These are phyloP conservation scores for Grapholita molesta DNA, from an alignment of 1,140 invertebrate species.

Conservation along the genomic window DNA sequence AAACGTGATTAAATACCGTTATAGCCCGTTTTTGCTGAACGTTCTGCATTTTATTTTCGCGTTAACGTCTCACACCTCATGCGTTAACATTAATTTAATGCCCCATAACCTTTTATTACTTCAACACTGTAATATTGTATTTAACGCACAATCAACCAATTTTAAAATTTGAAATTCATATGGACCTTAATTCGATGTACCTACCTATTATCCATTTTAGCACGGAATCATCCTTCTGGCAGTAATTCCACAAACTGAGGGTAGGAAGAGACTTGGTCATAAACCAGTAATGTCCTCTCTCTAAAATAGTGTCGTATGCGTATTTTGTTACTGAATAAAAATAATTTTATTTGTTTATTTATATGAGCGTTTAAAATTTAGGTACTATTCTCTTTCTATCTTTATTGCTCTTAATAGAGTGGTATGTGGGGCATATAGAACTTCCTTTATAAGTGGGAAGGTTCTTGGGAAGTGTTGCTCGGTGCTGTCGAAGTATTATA, in stretches of 20 bases:
- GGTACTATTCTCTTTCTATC: too few species aligned
- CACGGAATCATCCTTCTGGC: background rate
- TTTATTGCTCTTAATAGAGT: too few species aligned
- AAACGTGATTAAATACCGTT: background rate
- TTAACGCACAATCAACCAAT: background rate
- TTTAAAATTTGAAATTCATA: background rate
- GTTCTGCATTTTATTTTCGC: background rate
- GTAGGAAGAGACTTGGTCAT: background rate
- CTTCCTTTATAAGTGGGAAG: too few species aligned
- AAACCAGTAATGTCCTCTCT: too few species aligned
- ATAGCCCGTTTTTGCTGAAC: background rate
- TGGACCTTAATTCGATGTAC: background rate
- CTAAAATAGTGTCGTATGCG: too few species aligned
- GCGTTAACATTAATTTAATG: background rate
- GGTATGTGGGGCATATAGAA: too few species aligned
- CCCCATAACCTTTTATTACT: background rate
- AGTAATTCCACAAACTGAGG: background rate
- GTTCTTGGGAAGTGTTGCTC: too few species aligned
- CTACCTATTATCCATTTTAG: background rate
- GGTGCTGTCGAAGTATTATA: too few species aligned
- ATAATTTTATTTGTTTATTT: too few species aligned
- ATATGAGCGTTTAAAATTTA: too few species aligned
- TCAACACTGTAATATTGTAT: background rate
- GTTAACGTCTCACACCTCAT: conserved; percentile 1
- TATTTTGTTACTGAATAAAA: too few species aligned